These are phyloP conservation scores for Drosophila limbata DNA, from an alignment of 2,888 invertebrate genomes.

Conservation along the genomic window DNA sequence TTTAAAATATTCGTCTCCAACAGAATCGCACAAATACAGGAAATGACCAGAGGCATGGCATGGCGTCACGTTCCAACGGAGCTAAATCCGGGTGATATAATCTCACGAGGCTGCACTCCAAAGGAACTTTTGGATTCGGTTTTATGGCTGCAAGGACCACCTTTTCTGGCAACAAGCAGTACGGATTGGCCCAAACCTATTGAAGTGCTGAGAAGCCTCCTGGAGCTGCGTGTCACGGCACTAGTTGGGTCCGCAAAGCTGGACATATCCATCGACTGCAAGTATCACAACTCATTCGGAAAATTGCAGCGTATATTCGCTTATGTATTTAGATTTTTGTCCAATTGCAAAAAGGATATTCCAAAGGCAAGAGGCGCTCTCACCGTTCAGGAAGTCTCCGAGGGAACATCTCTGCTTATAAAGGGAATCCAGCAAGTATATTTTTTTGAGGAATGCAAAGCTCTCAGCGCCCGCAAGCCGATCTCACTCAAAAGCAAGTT, in stretches of 20 bases:
- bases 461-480: too few species aligned
- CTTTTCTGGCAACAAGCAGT: too few species aligned
- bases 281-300: not conserved
- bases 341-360: not conserved
- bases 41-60: constrained; percentile 2
- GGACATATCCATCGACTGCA: not conserved
- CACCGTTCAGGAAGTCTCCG: not conserved
- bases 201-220: too few species aligned
- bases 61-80: too few species aligned
- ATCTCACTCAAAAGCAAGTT: not conserved
- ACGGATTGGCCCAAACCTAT: too few species aligned
- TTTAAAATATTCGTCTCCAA: constrained; percentile 26
- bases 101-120: too few species aligned
- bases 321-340: not conserved
- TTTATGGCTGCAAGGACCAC: too few species aligned
- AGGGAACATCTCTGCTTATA: not conserved
- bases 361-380: not conserved
- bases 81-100: too few species aligned
- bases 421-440: not conserved
- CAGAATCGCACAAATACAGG: constrained; percentile 17
- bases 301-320: not conserved
- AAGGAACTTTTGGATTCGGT: too few species aligned
- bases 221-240: too few species aligned
- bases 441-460: too few species aligned
- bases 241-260: too few species aligned